Percentiles rank a stretch among this genome's conserved stretches.
Evolutionary conservation across 2,888 invertebrate species (phyloP).

Genomic region (Phasia obesa): DNA sequence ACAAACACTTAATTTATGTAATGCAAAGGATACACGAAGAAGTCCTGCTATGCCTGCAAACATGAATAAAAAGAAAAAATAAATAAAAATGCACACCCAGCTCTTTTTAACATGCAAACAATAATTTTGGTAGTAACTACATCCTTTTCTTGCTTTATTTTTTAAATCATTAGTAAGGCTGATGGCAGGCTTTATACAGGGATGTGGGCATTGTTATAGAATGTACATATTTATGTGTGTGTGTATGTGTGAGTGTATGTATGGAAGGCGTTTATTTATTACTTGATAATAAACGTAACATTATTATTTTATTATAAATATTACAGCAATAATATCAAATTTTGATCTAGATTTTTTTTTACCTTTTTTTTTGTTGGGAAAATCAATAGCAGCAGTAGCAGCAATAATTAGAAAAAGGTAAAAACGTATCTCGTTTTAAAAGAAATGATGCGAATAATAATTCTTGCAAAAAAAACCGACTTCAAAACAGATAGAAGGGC

Average conservation of each 20-base stretch:
- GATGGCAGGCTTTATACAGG: neutral
- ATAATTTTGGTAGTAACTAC: neutral
- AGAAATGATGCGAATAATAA: too few relatives aligned
- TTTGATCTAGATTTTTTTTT: constrained; percentile 19
- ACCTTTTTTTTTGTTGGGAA: too few relatives aligned
- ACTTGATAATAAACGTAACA: constrained; percentile 19
- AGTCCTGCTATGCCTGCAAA: neutral
- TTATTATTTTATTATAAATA: constrained; percentile 32
- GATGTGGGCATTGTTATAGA: too few relatives aligned
- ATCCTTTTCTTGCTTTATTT: too few relatives aligned
- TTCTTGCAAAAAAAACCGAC: too few relatives aligned
- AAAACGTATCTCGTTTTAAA: too few relatives aligned
- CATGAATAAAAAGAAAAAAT: neutral
- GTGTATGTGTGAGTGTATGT: too few relatives aligned
- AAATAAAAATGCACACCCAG: neutral
- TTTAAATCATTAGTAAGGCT: too few relatives aligned
- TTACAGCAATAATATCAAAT: neutral
- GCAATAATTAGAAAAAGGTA: too few relatives aligned
- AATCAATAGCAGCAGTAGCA: neutral
- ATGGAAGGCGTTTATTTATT: constrained; percentile 17
- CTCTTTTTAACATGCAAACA: neutral
- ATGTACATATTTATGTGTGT: neutral
- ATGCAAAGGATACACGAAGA: neutral
- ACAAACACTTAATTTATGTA: neutral
- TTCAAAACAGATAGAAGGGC: too few relatives aligned